These are phyloP conservation scores for Tachyglossus aculeatus DNA, from an alignment of 2,797 vertebrate genomes.

Conservation along the genomic window DNA sequence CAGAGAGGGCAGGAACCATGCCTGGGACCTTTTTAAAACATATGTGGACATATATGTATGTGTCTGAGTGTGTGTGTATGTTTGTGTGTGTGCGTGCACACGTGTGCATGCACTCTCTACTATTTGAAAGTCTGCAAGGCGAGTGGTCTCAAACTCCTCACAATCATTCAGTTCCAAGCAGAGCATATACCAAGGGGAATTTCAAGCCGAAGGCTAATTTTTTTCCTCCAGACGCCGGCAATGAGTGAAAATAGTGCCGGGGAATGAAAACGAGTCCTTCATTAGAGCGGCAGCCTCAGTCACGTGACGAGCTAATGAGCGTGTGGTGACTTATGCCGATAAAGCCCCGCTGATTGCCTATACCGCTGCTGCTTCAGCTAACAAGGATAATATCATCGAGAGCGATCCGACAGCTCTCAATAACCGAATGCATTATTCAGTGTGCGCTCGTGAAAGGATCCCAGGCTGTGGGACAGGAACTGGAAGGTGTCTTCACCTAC, in stretches of 20 bases:
- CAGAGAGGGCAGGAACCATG: background rate
- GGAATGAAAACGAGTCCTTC: background rate
- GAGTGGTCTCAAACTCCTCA: background rate
- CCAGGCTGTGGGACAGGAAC: too few relatives aligned
- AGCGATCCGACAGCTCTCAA: background rate
- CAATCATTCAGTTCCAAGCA: background rate
- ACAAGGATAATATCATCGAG: too few relatives aligned
- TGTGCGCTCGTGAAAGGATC: background rate
- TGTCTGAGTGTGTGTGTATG: background rate
- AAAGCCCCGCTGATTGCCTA: background rate
- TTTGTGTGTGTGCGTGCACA: background rate
- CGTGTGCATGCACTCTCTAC: too few relatives aligned
- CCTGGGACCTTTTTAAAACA: background rate
- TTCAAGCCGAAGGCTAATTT: background rate
- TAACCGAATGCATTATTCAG: slow-evolving; percentile 3
- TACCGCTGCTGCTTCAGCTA: background rate
- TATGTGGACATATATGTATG: too few relatives aligned
- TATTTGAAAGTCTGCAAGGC: too few relatives aligned
- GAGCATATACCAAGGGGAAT: background rate
- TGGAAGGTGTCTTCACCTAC: too few relatives aligned
- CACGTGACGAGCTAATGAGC: background rate
- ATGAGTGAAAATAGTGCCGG: background rate
- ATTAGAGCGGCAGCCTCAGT: background rate
- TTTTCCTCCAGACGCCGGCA: background rate
- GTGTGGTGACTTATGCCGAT: background rate